These are phyloP conservation scores for Diplolepis rosae DNA, from an alignment of 2,888 invertebrate genomes.

Conservation along the genomic window DNA sequence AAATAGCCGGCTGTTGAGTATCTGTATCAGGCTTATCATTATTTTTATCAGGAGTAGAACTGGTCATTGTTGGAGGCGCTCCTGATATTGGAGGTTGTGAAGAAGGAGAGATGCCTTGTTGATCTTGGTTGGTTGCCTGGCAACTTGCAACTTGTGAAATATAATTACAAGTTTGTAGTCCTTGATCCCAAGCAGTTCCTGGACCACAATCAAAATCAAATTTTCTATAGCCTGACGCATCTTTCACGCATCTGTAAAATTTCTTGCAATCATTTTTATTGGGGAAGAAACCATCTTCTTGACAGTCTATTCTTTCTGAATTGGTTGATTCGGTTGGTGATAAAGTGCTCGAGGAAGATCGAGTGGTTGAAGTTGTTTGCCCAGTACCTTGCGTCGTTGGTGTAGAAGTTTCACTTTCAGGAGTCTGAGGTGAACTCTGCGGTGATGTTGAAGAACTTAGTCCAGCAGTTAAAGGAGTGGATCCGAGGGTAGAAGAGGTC, in stretches of 20 bases:
- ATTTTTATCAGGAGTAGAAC: slow-evolving; percentile 33
- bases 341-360: slow-evolving; percentile 11
- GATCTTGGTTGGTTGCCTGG: slow-evolving; percentile 33
- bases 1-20: slow-evolving; percentile 34
- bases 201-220: slow-evolving; percentile 84
- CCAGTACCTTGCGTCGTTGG: not conserved
- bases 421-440: not conserved
- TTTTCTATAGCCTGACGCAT: slow-evolving; percentile 77
- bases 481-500: not conserved
- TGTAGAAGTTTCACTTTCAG: not conserved
- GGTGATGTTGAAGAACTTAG: not conserved
- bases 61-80: not conserved
- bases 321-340: slow-evolving; percentile 29
- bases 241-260: slow-evolving; percentile 85
- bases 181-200: slow-evolving; percentile 86
- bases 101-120: slow-evolving; percentile 7
- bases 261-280: slow-evolving; percentile 82
- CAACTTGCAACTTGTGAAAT: slow-evolving; percentile 60
- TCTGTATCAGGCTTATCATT: slow-evolving; percentile 38
- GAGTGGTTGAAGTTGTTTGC: slow-evolving; percentile 3
- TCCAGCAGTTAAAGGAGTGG: not conserved
- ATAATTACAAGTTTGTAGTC: slow-evolving; percentile 82
- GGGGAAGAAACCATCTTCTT: slow-evolving; percentile 82
- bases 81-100: not conserved
- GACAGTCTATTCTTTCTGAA: slow-evolving; percentile 70